Evolutionary conservation across 2,113 vertebrate genomes (phyloP).

Genomic region (Heliornis fulica): DNA sequence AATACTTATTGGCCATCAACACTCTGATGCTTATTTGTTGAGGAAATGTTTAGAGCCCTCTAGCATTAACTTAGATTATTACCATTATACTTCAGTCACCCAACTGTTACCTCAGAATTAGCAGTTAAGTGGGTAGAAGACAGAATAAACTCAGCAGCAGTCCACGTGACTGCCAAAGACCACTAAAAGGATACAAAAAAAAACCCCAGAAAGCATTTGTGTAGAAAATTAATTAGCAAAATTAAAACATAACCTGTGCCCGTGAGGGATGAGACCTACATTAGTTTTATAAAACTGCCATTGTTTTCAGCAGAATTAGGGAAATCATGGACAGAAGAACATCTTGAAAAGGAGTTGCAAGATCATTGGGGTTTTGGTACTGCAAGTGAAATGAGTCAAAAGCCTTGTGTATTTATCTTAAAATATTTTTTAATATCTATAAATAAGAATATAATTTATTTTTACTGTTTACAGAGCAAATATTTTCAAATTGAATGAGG

Average conservation of each 20-base stretch:
- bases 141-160: neutral
- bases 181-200: slow-evolving; percentile 15
- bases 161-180: neutral
- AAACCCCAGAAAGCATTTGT: slow-evolving; percentile 19
- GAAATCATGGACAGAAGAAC: neutral
- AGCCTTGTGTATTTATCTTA: neutral
- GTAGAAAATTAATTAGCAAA: slow-evolving; percentile 8
- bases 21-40: slow-evolving; percentile 38
- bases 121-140: neutral
- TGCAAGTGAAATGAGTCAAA: neutral
- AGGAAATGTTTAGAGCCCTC: slow-evolving; percentile 42
- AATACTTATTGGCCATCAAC: slow-evolving; percentile 53
- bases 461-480: neutral
- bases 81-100: neutral
- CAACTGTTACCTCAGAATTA: neutral
- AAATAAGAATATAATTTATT: neutral
- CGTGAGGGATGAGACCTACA: neutral
- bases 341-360: neutral
- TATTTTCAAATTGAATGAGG: neutral
- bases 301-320: neutral
- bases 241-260: neutral
- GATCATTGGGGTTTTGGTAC: neutral
- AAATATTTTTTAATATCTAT: neutral
- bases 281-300: neutral
- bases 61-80: slow-evolving; percentile 45